These are phyloP conservation scores for Tetranychus urticae DNA, from an alignment of 1,140 invertebrate genomes.

Conservation along the genomic window DNA sequence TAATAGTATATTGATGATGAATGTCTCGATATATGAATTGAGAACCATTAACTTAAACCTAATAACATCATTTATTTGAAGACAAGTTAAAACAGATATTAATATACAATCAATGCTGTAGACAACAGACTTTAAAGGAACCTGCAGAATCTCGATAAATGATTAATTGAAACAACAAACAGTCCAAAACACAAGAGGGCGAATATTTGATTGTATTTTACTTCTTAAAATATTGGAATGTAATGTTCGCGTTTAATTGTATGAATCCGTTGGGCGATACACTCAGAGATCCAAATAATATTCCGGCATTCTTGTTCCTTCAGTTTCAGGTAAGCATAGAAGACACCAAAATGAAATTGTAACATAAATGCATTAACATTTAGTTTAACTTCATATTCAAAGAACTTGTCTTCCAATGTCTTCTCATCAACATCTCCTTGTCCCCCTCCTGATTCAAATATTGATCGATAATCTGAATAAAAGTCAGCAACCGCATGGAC, in stretches of 20 bases:
- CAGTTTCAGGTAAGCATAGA: slow-evolving; percentile 94
- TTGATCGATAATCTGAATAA: slow-evolving; percentile 81
- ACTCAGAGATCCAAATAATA: slow-evolving; percentile 99
- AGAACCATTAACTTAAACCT: too few species aligned
- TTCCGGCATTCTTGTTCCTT: slow-evolving; percentile 99
- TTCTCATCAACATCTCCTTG: slow-evolving; percentile 42
- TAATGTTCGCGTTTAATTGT: slow-evolving; percentile 99
- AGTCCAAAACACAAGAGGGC: too few species aligned
- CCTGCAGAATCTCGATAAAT: too few species aligned
- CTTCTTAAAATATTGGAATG: slow-evolving; percentile 64
- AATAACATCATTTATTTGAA: too few species aligned
- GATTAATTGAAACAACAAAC: too few species aligned
- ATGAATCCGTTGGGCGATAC: slow-evolving; percentile 84
- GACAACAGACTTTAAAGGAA: too few species aligned
- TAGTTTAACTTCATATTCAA: slow-evolving; percentile 86
- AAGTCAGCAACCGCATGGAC: slow-evolving; percentile 95
- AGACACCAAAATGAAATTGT: slow-evolving; percentile 98
- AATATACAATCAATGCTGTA: too few species aligned
- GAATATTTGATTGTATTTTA: too few species aligned
- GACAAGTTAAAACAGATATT: too few species aligned
- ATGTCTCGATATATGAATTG: too few species aligned
- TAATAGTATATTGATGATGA: too few species aligned
- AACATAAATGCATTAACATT: slow-evolving; percentile 95
- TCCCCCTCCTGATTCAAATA: slow-evolving; percentile 94
- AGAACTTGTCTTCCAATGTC: slow-evolving; percentile 98